Evolutionary conservation across 2,888 invertebrate genomes (phyloP).

Genomic region (Tolmerus cingulatus): DNA sequence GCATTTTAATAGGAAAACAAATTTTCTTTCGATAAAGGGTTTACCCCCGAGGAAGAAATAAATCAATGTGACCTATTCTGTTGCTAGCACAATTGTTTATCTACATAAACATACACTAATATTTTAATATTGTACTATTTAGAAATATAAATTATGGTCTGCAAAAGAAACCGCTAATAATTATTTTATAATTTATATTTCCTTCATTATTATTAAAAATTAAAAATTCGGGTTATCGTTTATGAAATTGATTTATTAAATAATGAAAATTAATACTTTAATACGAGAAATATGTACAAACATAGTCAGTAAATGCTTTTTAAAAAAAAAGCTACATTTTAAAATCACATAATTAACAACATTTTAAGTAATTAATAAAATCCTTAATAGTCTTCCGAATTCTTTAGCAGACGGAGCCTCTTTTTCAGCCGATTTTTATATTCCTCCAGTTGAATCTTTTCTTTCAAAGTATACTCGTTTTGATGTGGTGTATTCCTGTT

Average conservation of each 20-base stretch:
- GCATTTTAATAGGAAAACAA: neutral
- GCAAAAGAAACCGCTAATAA: too few relatives aligned
- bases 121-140: too few relatives aligned
- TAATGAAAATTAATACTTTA: too few relatives aligned
- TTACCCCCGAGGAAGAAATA: neutral
- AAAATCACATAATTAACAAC: neutral
- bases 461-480: neutral
- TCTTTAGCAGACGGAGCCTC: neutral
- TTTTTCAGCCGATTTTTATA: neutral
- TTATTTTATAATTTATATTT: too few relatives aligned
- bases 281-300: neutral
- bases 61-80: too few relatives aligned
- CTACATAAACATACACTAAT: too few relatives aligned
- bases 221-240: too few relatives aligned
- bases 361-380: neutral
- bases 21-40: neutral
- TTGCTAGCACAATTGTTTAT: too few relatives aligned
- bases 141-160: too few relatives aligned
- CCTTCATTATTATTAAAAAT: too few relatives aligned
- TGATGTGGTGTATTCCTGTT: neutral
- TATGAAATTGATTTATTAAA: neutral
- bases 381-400: neutral
- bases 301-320: neutral
- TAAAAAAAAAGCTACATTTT: neutral
- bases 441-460: neutral